A percentile compares a stretch with the other conserved stretches of the same genome.
phyloP scores from a whole-genome alignment of 2,888 invertebrate species.

The Diarsia brunnea region DNA sequence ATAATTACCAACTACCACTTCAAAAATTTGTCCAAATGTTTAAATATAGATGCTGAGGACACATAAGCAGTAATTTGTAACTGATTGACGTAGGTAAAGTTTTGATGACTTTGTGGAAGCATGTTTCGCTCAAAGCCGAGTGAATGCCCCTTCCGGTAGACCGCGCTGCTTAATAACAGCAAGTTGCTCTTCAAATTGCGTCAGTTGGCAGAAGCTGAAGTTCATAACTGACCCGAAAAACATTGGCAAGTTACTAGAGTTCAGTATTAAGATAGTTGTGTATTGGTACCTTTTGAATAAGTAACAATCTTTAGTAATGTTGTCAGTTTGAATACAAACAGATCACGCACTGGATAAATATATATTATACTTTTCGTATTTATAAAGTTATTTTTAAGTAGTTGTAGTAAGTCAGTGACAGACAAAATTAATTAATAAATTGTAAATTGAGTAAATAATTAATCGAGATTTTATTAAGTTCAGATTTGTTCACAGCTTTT shows the following conservation, averaged over 20 bases:
- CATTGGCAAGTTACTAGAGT: conserved; percentile 1
- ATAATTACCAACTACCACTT: background rate
- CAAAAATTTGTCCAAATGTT: background rate
- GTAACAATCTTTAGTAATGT: background rate
- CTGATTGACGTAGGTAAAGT: conserved; percentile 52
- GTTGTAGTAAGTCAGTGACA: background rate
- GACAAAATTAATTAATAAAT: background rate
- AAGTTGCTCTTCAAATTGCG: conserved; percentile 57
- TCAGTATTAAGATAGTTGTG: conserved; percentile 6
- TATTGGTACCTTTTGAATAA: conserved; percentile 5
- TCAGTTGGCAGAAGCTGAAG: conserved; percentile 40
- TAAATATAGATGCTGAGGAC: background rate
- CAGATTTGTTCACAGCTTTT: background rate
- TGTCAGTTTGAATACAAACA: background rate
- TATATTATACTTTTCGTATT: background rate
- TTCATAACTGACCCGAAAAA: conserved; percentile 46
- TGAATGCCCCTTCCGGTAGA: conserved; percentile 47
- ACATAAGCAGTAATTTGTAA: conserved; percentile 33
- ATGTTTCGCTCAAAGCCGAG: conserved; percentile 49
- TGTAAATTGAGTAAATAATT: background rate
- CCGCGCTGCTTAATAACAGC: conserved; percentile 53
- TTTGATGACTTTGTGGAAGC: conserved; percentile 60
- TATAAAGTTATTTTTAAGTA: background rate
- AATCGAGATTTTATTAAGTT: background rate
- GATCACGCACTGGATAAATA: background rate